A percentile compares a stretch with the other conserved stretches of the same genome.
phyloP scores from a whole-genome alignment of 2,797 vertebrate genomes.

The Myripristis murdjan region DNA sequence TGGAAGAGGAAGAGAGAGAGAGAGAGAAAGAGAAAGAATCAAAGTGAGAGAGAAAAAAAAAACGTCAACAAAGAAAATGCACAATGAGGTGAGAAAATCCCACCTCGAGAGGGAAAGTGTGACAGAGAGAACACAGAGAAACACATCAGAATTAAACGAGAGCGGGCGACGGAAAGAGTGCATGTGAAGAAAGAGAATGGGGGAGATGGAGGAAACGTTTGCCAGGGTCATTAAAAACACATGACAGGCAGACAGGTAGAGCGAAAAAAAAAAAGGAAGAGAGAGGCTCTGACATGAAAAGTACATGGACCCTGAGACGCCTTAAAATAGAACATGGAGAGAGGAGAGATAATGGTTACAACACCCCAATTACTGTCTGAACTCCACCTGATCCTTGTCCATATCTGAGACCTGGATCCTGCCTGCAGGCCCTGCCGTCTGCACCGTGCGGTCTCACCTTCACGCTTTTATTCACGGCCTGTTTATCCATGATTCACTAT shows the following conservation, averaged over 20 bases:
- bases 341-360: constrained; percentile 17
- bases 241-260: constrained; percentile 2
- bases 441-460: constrained; percentile 34
- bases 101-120: constrained; percentile 22
- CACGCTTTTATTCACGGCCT: no score
- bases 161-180: constrained; percentile 5
- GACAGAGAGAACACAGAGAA: constrained; percentile 13
- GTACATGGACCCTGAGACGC: background rate
- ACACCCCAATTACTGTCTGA: constrained; percentile 10
- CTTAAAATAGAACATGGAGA: constrained; percentile 49
- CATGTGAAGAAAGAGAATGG: constrained; percentile 17
- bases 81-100: constrained; percentile 48
- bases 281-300: background rate
- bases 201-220: constrained; percentile 7
- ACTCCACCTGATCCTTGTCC: constrained; percentile 26
- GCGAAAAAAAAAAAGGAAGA: no score
- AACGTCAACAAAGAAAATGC: background rate
- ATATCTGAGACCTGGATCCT: background rate
- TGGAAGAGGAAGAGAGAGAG: constrained; percentile 6
- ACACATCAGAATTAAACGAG: constrained; percentile 12
- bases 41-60: background rate
- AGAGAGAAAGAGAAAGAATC: background rate
- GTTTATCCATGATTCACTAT: no score
- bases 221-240: constrained; percentile 24
- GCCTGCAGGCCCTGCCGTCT: constrained; percentile 21